These are phyloP conservation scores for Poecilia wingei DNA, from an alignment of 2,797 vertebrate genomes.

Conservation along the genomic window DNA sequence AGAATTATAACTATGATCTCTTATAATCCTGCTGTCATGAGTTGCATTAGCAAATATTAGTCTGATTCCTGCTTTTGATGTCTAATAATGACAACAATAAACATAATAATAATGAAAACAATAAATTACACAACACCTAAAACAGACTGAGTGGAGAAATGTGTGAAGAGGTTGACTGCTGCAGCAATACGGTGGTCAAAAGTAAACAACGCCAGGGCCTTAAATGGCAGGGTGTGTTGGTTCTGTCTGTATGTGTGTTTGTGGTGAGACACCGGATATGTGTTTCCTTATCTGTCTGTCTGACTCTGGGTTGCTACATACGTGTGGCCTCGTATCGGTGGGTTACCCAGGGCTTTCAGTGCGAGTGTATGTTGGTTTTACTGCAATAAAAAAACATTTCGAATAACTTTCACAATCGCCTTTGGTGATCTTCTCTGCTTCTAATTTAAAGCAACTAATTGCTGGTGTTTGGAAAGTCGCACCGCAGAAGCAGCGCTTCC, in stretches of 20 bases:
- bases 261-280: constrained; percentile 73
- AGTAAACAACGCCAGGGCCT: constrained; percentile 70
- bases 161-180: constrained; percentile 69
- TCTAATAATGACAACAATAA: constrained; percentile 3
- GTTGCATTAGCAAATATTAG: not conserved
- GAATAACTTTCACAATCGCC: constrained; percentile 1
- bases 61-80: constrained; percentile 18
- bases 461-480: constrained; percentile 5
- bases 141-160: constrained; percentile 62
- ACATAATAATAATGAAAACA: not conserved
- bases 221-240: constrained; percentile 64
- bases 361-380: constrained; percentile 19
- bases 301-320: constrained; percentile 64
- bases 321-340: constrained; percentile 45
- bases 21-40: not conserved
- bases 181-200: constrained; percentile 62
- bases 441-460: constrained; percentile 7
- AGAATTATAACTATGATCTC: not conserved
- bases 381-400: not conserved
- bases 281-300: constrained; percentile 76
- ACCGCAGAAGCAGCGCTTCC: not conserved
- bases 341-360: constrained; percentile 35
- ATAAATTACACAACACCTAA: constrained; percentile 44
- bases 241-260: constrained; percentile 64
- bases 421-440: not conserved